Evolutionary conservation across 2,888 invertebrate genomes (phyloP), one percentile per base, ranked within the genome.

Genomic region (Eledona agricola): DNA sequence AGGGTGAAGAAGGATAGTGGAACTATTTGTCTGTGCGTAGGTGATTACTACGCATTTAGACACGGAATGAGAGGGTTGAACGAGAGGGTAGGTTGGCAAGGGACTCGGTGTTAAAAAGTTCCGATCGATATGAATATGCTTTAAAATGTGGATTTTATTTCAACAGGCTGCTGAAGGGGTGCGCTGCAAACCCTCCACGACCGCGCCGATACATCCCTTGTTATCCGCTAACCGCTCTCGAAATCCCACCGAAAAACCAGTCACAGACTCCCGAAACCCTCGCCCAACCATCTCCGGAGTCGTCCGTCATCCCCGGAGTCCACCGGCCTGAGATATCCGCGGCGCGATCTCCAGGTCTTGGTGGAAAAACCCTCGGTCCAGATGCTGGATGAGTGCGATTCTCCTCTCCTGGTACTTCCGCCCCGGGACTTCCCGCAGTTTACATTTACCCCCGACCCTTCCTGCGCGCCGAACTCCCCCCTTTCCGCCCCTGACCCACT

Each of bases 101-200:
- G 72, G 71, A 72, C 74, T 72, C 76, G 74, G 80, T 78, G 80
- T 80, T 81, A 81, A 81, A 81, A 81, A 81, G 74, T 80, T 77
- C 73, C 79, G 80, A 81, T 81, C 81, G 80, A 81, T 81, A 81
- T 81, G 81, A 81, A 81, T 81, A 81, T 81, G 81, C 81, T 81
- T 81, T 81, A 81, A 81, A 81, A 80, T 81, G 80, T 79, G 81
- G 80, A 81, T 81, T 81, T 81, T 81, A 81, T 81, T 80, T 80
- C 79, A 79, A 79, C 77, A 78, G 77, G 76, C 75, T 72, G 71
- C 67, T 50, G 56, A 57, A 59, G 58, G 57, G 54, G 57, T 46
- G 52, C 43, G 23, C 10, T 12, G n/a, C 59, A 58, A 13, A 16
- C 31, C 28, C 51, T 20, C 51, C 51, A 43, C 38, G 31, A 17